These are phyloP conservation scores for Hypothenemus hampei DNA, from an alignment of 1,140 invertebrate genomes.

Conservation along the genomic window DNA sequence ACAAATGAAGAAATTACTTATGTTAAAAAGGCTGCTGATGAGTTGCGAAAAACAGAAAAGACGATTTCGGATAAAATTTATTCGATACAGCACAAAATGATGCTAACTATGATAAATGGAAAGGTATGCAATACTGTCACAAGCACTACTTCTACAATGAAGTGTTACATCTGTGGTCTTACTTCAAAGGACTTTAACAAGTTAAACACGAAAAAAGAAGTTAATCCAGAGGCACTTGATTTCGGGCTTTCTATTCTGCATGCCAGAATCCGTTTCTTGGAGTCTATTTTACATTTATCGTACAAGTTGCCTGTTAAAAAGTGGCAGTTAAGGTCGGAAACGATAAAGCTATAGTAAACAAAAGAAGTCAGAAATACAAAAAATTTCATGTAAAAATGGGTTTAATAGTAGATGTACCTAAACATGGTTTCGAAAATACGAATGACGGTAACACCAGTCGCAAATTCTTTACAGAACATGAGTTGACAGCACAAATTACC, in stretches of 20 bases:
- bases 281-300: conserved; percentile 37
- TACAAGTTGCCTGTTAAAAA: not conserved
- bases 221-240: conserved; percentile 20
- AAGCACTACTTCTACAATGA: conserved; percentile 38
- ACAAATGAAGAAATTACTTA: conserved; percentile 33
- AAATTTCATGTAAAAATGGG: conserved; percentile 36
- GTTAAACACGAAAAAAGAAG: conserved; percentile 8
- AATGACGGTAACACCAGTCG: conserved; percentile 44
- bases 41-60: no score
- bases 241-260: conserved; percentile 33
- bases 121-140: conserved; percentile 47
- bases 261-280: conserved; percentile 44
- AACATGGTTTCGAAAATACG: conserved; percentile 38
- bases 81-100: not conserved
- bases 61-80: no score
- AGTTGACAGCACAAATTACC: conserved; percentile 34
- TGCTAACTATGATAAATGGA: conserved; percentile 46
- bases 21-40: no score
- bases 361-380: conserved; percentile 39
- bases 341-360: conserved; percentile 26
- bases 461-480: conserved; percentile 40
- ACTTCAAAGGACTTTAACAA: conserved; percentile 45
- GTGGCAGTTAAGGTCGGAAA: not conserved
- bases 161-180: conserved; percentile 44
- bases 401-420: conserved; percentile 40